These are phyloP conservation scores for Ctenicera cuprea DNA, from an alignment of 2,888 invertebrate genomes.

Conservation along the genomic window DNA sequence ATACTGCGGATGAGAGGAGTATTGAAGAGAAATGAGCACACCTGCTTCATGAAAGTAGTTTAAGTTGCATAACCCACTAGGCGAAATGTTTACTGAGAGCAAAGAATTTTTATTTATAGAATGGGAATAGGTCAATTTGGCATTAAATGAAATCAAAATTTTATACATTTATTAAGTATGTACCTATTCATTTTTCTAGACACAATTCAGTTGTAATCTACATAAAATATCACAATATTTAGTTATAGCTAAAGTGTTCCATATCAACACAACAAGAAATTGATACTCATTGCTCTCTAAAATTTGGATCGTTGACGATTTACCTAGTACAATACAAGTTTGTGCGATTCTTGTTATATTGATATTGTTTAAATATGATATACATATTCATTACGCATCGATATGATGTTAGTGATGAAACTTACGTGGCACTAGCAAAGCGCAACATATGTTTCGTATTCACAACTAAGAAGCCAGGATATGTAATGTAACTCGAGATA, in stretches of 20 bases:
- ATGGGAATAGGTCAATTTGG: no score
- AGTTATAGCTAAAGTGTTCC: constrained; percentile 62
- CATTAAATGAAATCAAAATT: constrained; percentile 15
- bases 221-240: constrained; percentile 72
- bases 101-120: no score
- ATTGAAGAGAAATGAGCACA: no score
- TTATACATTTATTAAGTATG: constrained; percentile 59
- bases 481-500: constrained; percentile 35
- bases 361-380: constrained; percentile 33
- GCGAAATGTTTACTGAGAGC: no score
- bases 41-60: no score
- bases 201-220: constrained; percentile 67
- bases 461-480: constrained; percentile 38
- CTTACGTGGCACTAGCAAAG: constrained; percentile 4
- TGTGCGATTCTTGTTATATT: constrained; percentile 39
- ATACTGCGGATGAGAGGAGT: no score
- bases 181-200: constrained; percentile 63
- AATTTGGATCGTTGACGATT: constrained; percentile 20
- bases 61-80: no score
- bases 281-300: background rate
- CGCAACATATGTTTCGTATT: constrained; percentile 2
- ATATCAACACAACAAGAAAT: constrained; percentile 58
- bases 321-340: background rate
- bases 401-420: constrained; percentile 23
- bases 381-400: constrained; percentile 25